Evolutionary conservation across 2,113 vertebrate genomes (phyloP), one percentile per base, ranked within the genome.

Genomic region (Motacilla tschutschensis): DNA sequence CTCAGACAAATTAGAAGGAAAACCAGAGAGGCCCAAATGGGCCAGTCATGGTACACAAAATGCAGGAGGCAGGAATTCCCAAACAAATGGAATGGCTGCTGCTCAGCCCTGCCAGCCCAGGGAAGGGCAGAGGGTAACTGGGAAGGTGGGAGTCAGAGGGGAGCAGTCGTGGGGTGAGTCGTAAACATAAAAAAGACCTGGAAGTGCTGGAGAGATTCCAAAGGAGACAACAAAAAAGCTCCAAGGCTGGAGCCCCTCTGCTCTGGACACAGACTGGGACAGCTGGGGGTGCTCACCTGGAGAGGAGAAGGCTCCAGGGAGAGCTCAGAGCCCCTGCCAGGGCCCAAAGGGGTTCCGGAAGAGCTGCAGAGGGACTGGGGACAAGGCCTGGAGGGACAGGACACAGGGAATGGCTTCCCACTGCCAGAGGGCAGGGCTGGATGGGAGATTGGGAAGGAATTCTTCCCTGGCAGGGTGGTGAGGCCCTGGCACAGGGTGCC

Each of bases 391-490:
- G 53, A 44, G 38, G 0, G n/a, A 1, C 28, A 51, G 62, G 62
- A 44, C 2, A 9, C 22, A 9, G 8, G 36, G 38, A 62, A 50
- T 43, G 41, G 21, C 17, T 67, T 67, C 25, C 29, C 35, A 62
- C 1, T 55, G 65, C 43, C 74, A 78, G 4, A 46, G 54, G 38
- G 33, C 22, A 67, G 71, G n/a, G 28, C 0, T 19, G 0, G 48
- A 22, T n/a, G 57, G 41, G 36, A 50, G 3, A 16, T 1, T 48
- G 65, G 50, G 48, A 1, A 36, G 31, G 2, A 57, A 43, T 50
- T 43, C 0, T 13, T 57, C 2, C 1, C 25, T 55, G 21, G 0
- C 41, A 70, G 41, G 26, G 10, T 43, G 57, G 3, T 0, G 0
- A 43, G 14, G 14, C 41, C 21, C 41, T 29, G 48, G 29, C 47